phyloP scores from a whole-genome alignment of 2,113 vertebrate species.

The Neotoma lepida region DNA sequence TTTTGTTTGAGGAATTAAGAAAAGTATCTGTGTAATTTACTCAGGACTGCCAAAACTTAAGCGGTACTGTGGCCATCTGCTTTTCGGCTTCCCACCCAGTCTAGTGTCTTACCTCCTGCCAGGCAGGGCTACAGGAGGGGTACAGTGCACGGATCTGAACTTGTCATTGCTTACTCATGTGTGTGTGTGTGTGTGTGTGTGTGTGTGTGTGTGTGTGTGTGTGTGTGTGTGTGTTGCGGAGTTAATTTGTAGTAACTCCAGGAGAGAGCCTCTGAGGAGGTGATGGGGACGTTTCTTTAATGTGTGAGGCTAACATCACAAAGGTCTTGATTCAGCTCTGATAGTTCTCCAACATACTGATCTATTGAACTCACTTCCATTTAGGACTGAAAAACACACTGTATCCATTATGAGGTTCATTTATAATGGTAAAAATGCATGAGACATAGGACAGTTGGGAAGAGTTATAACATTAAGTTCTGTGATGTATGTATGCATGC shows the following conservation, averaged over 20 bases:
- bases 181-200: conserved; percentile 36
- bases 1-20: conserved; percentile 46
- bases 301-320: background rate
- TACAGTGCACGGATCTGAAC: background rate
- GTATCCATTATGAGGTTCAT: conserved; percentile 35
- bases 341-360: conserved; percentile 15
- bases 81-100: conserved; percentile 58
- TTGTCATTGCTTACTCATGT: conserved; percentile 33
- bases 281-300: conserved; percentile 28
- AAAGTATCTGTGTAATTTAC: conserved; percentile 27
- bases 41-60: conserved; percentile 15
- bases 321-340: conserved; percentile 33
- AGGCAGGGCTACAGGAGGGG: background rate
- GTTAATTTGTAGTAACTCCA: conserved; percentile 48
- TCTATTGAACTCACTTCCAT: conserved; percentile 49
- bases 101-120: background rate
- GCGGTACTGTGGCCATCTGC: conserved; percentile 3
- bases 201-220: conserved; percentile 4
- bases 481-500: background rate
- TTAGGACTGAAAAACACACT: conserved; percentile 18
- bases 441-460: background rate
- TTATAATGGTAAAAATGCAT: conserved; percentile 51
- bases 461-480: conserved; percentile 2
- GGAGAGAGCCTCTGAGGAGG: conserved; percentile 1
- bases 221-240: background rate